These are phyloP conservation scores for Drosophila santomea DNA, from an alignment of 1,140 invertebrate species.

Conservation along the genomic window DNA sequence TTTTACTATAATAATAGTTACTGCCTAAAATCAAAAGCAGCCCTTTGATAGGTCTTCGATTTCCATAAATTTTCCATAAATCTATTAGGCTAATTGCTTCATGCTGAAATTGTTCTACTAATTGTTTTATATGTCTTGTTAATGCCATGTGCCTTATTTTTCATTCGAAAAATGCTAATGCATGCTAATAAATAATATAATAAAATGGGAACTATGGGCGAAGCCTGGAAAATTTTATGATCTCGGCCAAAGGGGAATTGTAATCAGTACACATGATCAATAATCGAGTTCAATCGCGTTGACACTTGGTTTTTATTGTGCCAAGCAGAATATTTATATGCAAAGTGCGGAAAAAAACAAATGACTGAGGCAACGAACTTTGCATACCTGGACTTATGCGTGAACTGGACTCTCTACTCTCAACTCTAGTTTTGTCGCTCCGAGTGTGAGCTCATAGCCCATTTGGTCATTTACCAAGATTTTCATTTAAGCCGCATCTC, in stretches of 20 bases:
- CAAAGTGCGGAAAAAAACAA: conserved; percentile 36
- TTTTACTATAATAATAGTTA: too few relatives aligned
- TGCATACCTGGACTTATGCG: conserved; percentile 33
- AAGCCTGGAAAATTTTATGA: conserved; percentile 31
- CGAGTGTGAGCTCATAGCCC: conserved; percentile 25
- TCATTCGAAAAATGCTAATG: conserved; percentile 14
- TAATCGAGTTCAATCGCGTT: background rate
- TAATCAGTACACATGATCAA: conserved; percentile 13
- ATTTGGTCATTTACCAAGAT: conserved; percentile 27
- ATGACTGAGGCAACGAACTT: conserved; percentile 71
- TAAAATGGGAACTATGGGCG: conserved; percentile 16
- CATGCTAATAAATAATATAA: conserved; percentile 5
- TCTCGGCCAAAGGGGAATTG: conserved; percentile 1
- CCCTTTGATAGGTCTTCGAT: background rate
- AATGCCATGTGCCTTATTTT: background rate
- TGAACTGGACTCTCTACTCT: conserved; percentile 52
- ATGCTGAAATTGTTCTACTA: background rate
- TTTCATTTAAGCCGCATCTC: conserved; percentile 34
- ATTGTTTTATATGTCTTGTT: conserved; percentile 2
- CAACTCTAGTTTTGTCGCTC: conserved; percentile 22
- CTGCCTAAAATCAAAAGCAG: too few relatives aligned
- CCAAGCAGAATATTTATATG: conserved; percentile 10
- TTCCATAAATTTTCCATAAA: background rate
- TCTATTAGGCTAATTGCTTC: background rate
- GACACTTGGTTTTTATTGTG: background rate